Evolutionary conservation across 1,140 invertebrate species (phyloP).

Genomic region (Drosophila pachea): DNA sequence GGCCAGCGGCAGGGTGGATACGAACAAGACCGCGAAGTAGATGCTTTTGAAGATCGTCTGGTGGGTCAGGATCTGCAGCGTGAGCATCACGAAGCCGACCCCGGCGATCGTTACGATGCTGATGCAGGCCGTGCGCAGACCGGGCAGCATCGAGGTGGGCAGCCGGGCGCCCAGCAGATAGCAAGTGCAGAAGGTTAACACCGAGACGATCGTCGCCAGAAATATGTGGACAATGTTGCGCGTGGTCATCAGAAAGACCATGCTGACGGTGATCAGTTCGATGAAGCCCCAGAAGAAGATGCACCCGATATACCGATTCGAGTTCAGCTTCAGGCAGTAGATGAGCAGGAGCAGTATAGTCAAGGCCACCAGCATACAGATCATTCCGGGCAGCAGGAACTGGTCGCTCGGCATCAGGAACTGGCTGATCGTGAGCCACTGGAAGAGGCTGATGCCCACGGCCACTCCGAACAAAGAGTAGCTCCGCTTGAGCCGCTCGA

Average conservation of each 20-base stretch:
- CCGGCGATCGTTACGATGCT: conserved; percentile 10
- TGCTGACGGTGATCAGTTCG: conserved; percentile 3
- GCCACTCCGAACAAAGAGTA: conserved; percentile 22
- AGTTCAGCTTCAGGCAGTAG: neutral
- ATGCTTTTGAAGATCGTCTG: neutral
- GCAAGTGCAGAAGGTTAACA: neutral
- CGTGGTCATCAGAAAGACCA: conserved; percentile 10
- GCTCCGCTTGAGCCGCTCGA: neutral
- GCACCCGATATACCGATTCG: conserved; percentile 4
- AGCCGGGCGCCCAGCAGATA: conserved; percentile 34
- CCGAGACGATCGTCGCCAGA: neutral
- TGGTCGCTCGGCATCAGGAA: neutral
- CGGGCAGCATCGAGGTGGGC: conserved; percentile 25
- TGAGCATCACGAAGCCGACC: conserved; percentile 1
- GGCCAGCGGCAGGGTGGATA: conserved; percentile 4
- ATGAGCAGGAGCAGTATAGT: conserved; percentile 6
- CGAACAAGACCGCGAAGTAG: conserved; percentile 15
- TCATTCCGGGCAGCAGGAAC: conserved; percentile 14
- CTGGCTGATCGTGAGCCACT: conserved; percentile 13
- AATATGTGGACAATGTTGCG: neutral
- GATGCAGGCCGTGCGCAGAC: conserved; percentile 13
- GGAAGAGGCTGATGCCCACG: neutral
- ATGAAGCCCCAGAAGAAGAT: conserved; percentile 19
- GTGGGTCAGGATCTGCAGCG: conserved; percentile 12
- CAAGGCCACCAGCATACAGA: conserved; percentile 11